These are phyloP conservation scores for Agraylea sexmaculata DNA, from an alignment of 1,140 invertebrate species.

Conservation along the genomic window DNA sequence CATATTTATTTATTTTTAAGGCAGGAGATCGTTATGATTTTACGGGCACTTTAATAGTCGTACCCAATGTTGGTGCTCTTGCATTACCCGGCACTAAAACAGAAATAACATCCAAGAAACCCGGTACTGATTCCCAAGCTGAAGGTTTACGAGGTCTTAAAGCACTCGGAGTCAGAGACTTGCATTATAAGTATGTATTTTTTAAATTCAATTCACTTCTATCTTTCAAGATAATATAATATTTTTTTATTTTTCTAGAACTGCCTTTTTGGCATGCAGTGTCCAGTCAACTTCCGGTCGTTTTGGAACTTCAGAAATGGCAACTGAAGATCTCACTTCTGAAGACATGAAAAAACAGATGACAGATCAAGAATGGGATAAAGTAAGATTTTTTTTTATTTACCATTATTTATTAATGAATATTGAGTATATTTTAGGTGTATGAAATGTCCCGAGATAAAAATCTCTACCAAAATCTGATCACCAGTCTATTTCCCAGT, in stretches of 20 bases:
- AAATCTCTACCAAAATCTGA: constrained; percentile 86
- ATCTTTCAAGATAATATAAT: background rate
- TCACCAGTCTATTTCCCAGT: constrained; percentile 87
- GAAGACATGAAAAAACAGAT: constrained; percentile 90
- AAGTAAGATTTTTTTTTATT: constrained; percentile 29
- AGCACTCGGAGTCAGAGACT: constrained; percentile 86
- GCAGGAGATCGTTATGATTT: constrained; percentile 86
- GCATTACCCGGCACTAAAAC: constrained; percentile 76
- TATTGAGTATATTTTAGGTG: constrained; percentile 39
- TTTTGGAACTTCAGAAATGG: constrained; percentile 66
- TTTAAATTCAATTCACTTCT: constrained; percentile 1
- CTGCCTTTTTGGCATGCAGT: constrained; percentile 91
- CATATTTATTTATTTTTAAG: constrained; percentile 22
- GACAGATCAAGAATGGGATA: constrained; percentile 90
- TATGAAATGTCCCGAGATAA: constrained; percentile 95
- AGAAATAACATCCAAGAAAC: constrained; percentile 66
- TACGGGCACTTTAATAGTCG: constrained; percentile 92
- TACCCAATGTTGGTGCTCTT: constrained; percentile 87
- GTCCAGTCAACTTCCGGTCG: constrained; percentile 75
- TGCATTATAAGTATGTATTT: constrained; percentile 63
- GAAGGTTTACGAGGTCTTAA: constrained; percentile 90
- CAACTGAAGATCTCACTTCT: constrained; percentile 72
- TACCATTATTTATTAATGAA: background rate
- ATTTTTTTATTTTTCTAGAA: constrained; percentile 35
- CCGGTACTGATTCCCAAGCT: constrained; percentile 53